Evolutionary conservation across 2,113 vertebrate species (phyloP), one percentile per base, ranked within the genome.

Genomic region (Siphamia tubifer): DNA sequence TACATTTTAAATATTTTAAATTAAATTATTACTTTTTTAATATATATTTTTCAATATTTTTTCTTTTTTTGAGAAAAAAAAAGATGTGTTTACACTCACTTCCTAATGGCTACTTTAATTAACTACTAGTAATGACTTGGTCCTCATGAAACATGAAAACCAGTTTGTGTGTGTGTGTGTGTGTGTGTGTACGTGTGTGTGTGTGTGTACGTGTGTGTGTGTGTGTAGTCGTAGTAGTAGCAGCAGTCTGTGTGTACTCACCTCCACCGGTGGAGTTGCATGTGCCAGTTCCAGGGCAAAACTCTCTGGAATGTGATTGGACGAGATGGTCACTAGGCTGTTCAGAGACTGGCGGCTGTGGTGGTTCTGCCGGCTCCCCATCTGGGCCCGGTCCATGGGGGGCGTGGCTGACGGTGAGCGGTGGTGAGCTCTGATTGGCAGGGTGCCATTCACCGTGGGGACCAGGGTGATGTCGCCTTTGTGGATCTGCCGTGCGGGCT

Each of bases 241-340:
- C n/a, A n/a, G n/a, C n/a, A n/a, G n/a, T n/a, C n/a, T n/a, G 27
- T 28, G 34, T 11, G 8, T 19, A 35, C 93, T 96, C 94, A 99
- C 98, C 98, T 99, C 98, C 39, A 99, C 97, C 34, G 96, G 95
- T 2, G 96, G 97, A 1, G 97, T 96, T 30, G 96, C 93, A 0
- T 98, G 96, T 6, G 96, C 95, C 89, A 99, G 93, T 16, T 99
- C 98, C 81, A 99, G 77, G 1, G 96, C 94, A 62, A 99, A 99
- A 77, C 94, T 98, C 84, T 99, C 98, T 0, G 96, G 96, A 69
- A 99, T 96, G 3, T 99, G 97, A 93, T 97, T 98, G 19, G 98
- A 99, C 2, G 97, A 99, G 80, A 99, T 97, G 54, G 97, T 99
- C 89, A 98, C 96, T 62, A 99, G 87, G 89, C 98, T 99, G 92